These are phyloP conservation scores for Sebastolobus alascanus DNA, from an alignment of 2,797 vertebrate species.

Conservation along the genomic window DNA sequence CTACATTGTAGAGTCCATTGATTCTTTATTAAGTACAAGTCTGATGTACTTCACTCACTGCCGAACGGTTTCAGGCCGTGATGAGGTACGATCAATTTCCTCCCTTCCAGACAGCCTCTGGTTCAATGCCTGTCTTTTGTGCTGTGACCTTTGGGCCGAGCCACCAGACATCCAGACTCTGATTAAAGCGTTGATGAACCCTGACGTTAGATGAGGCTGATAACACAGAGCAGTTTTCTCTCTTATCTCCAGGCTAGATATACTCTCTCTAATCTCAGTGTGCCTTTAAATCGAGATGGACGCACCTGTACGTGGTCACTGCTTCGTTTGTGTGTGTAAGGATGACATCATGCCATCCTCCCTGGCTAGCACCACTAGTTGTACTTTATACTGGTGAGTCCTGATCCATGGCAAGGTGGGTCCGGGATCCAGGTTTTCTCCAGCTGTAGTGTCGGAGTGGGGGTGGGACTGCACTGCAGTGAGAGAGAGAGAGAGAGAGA, in stretches of 20 bases:
- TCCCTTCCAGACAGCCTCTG: not conserved
- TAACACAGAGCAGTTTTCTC: conserved; percentile 15
- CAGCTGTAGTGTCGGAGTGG: conserved; percentile 71
- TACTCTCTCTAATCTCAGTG: conserved; percentile 32
- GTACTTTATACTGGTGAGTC: conserved; percentile 56
- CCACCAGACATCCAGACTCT: conserved; percentile 31
- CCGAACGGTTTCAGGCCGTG: not conserved
- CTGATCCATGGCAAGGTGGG: conserved; percentile 59
- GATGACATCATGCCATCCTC: conserved; percentile 65
- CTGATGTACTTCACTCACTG: not conserved
- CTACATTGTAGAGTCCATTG: not conserved
- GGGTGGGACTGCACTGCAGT: conserved; percentile 82
- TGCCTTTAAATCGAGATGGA: conserved; percentile 8
- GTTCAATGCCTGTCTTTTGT: conserved; percentile 36
- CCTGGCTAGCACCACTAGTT: conserved; percentile 13
- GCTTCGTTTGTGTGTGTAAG: not conserved
- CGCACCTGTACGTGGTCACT: not conserved
- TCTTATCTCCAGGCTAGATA: conserved; percentile 24
- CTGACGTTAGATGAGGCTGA: conserved; percentile 39
- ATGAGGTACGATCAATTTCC: conserved; percentile 19
- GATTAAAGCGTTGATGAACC: conserved; percentile 38
- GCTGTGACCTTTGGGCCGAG: conserved; percentile 49
- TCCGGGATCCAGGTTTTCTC: conserved; percentile 80
- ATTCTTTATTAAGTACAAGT: conserved; percentile 2
- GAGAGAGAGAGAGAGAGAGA: conserved; percentile 49